Evolutionary conservation across 2,113 vertebrate species (phyloP), one percentile per base, ranked within the genome.

Genomic region (Origma solitaria): DNA sequence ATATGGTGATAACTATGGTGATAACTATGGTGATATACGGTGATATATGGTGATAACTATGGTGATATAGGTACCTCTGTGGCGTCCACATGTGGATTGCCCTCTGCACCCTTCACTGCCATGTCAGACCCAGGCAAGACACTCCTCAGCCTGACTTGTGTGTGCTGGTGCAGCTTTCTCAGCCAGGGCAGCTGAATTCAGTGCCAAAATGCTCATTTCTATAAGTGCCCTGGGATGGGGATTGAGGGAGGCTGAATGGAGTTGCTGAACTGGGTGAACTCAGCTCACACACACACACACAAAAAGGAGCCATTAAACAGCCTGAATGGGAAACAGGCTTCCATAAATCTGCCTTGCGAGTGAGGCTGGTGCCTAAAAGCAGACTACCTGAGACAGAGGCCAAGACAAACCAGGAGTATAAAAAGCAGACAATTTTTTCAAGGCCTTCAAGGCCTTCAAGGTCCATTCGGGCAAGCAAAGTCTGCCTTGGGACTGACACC

Each of bases 181-280:
- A 50, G 30, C 0, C 6, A 8, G 30, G 12, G 25, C 70, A 86
- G 76, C 45, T 35, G 76, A 31, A 42, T 3, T 9, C 58, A 38
- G 37, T 19, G 35, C 70, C 4, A 0, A 4, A 56, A 4, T 15
- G n/a, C 60, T 70, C 42, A 4, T 77, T 86, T 33, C 53, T 45
- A 0, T 9, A 20, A 37, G 42, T 3, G 18, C 44, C 6, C 12
- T 8, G 13, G 27, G n/a, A 16, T 9, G 58, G 27, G n/a, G 12
- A 23, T 27, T 30, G 2, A 14, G 53, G n/a, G 17, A 47, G 72
- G 28, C 20, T 40, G 50, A 5, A 38, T 49, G 54, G 25, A 62
- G 37, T 9, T 51, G 10, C 13, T 11, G 1, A 65, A 66, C 7
- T 27, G 50, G 15, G 31, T 44, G 38, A 70, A 17, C 56, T 54